These are phyloP conservation scores for Oryzias woworae DNA, from an alignment of 2,113 vertebrate genomes.

Conservation along the genomic window DNA sequence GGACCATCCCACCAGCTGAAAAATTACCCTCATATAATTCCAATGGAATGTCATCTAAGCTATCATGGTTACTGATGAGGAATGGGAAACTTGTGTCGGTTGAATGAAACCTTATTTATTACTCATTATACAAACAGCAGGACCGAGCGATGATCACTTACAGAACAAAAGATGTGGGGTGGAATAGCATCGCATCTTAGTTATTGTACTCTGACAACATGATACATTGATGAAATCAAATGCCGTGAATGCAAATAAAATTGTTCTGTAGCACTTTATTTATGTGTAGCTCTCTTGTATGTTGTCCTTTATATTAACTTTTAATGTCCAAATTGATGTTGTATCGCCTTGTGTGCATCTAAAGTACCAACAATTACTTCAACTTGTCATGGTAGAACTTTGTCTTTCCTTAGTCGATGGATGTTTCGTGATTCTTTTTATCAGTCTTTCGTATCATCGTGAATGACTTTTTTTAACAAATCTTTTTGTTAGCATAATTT, in stretches of 20 bases:
- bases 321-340: constrained; percentile 48
- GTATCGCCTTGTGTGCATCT: constrained; percentile 40
- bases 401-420: too few species aligned
- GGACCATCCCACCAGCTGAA: constrained; percentile 67
- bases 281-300: constrained; percentile 20
- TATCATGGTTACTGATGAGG: constrained; percentile 67
- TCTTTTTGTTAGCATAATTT: too few species aligned
- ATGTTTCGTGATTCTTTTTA: too few species aligned
- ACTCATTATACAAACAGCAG: constrained; percentile 66
- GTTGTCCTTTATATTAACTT: constrained; percentile 66
- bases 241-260: constrained; percentile 52
- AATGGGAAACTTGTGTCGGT: constrained; percentile 62
- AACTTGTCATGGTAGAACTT: constrained; percentile 59
- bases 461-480: too few species aligned
- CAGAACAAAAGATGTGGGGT: constrained; percentile 70
- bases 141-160: constrained; percentile 60
- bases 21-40: constrained; percentile 78
- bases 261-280: background rate
- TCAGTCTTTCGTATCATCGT: too few species aligned
- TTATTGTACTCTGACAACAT: constrained; percentile 65
- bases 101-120: constrained; percentile 73
- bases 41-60: constrained; percentile 64
- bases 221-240: constrained; percentile 47
- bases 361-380: constrained; percentile 34
- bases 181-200: constrained; percentile 55